Conservation (phyloP, 2,888 invertebrate genomes). For the Pseudeuparius sepicola region DNA sequence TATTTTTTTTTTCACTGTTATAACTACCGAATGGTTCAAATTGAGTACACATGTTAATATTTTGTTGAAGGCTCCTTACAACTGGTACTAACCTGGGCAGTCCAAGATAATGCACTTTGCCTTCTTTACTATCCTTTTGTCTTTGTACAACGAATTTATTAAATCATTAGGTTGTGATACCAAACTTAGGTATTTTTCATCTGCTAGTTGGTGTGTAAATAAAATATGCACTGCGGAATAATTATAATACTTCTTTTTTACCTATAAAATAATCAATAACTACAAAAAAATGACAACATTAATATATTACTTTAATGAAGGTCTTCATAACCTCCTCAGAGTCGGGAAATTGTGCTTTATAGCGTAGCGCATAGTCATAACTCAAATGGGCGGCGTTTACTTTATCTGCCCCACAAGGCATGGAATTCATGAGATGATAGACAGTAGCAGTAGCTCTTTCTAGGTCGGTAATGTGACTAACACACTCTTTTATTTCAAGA, state of each 20-base stretch:
- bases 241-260: conserved; percentile 40
- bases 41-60: too few relatives aligned
- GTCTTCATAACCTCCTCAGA: conserved; percentile 25
- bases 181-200: conserved; percentile 38
- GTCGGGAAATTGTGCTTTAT: conserved; percentile 27
- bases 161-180: conserved; percentile 38
- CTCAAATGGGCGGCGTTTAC: conserved; percentile 42
- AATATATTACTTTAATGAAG: conserved; percentile 24
- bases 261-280: conserved; percentile 28
- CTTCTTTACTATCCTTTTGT: conserved; percentile 40
- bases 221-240: conserved; percentile 42
- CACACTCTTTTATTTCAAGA: conserved; percentile 36
- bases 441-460: conserved; percentile 35
- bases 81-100: conserved; percentile 35
- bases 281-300: not conserved
- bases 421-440: conserved; percentile 31
- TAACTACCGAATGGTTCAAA: too few relatives aligned
- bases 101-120: conserved; percentile 25
- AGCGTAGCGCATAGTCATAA: conserved; percentile 38
- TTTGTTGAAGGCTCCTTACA: too few relatives aligned
- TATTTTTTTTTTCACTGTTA: too few relatives aligned
- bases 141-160: conserved; percentile 40
- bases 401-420: conserved; percentile 40
- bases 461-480: conserved; percentile 33
- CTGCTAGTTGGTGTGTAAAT: conserved; percentile 37